phyloP scores from a whole-genome alignment of 2,888 invertebrate species.

The Drosophila robusta region DNA sequence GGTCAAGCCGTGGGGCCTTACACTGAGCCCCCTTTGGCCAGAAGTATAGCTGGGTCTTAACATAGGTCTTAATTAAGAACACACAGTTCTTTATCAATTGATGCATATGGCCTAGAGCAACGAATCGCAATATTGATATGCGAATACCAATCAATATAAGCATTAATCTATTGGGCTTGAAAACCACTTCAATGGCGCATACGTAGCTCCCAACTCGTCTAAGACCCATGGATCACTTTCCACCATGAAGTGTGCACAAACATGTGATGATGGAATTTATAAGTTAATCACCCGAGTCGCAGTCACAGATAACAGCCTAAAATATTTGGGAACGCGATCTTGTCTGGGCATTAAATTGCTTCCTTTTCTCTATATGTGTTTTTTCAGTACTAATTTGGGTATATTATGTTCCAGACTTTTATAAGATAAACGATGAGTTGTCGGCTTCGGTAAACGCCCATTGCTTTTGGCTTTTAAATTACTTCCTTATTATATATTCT shows the following conservation, averaged over 20 bases:
- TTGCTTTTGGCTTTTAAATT: too few relatives aligned
- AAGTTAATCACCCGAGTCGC: conserved; percentile 19
- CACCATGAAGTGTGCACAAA: conserved; percentile 3
- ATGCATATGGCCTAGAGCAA: conserved; percentile 23
- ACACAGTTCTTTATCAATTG: conserved; percentile 23
- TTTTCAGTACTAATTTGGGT: too few relatives aligned
- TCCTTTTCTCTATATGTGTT: too few relatives aligned
- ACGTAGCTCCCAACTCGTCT: not conserved
- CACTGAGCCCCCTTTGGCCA: conserved; percentile 17
- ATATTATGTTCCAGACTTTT: too few relatives aligned
- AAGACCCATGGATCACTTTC: conserved; percentile 30
- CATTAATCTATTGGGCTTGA: conserved; percentile 41
- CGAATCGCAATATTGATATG: conserved; percentile 1
- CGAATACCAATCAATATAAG: conserved; percentile 33
- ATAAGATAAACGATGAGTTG: too few relatives aligned
- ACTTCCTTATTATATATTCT: too few relatives aligned
- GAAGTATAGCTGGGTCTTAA: conserved; percentile 6
- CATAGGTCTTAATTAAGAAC: conserved; percentile 33
- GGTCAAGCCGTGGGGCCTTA: conserved; percentile 6
- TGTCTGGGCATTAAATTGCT: not conserved
- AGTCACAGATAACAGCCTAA: conserved; percentile 2
- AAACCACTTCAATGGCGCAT: conserved; percentile 40
- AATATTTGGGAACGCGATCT: conserved; percentile 10
- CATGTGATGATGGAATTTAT: conserved; percentile 37
- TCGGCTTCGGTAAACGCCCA: too few relatives aligned